phyloP scores from a whole-genome alignment of 2,113 vertebrate genomes.

The Amphiprion ocellaris region DNA sequence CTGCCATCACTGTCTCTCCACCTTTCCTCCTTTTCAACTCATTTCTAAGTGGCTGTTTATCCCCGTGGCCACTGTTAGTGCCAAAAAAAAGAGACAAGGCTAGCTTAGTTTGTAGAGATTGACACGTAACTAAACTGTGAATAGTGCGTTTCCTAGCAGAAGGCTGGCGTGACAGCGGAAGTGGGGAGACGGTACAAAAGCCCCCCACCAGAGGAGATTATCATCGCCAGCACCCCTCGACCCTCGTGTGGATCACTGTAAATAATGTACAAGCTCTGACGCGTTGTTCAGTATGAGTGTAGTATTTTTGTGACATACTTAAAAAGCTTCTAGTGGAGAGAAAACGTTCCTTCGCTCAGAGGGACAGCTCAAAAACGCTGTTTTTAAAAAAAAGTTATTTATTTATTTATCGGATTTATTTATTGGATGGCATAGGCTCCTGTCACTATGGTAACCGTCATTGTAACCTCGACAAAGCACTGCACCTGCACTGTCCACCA shows the following conservation, averaged over 20 bases:
- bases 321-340: constrained; percentile 78
- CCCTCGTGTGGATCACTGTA: constrained; percentile 78
- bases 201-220: constrained; percentile 44
- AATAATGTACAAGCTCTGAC: constrained; percentile 84
- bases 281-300: constrained; percentile 81
- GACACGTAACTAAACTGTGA: constrained; percentile 81
- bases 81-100: constrained; percentile 79
- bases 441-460: constrained; percentile 75
- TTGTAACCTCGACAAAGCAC: constrained; percentile 74
- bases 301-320: constrained; percentile 83
- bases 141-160: constrained; percentile 71
- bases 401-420: constrained; percentile 73
- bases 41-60: constrained; percentile 78
- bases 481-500: constrained; percentile 84
- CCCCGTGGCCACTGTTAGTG: constrained; percentile 79
- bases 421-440: constrained; percentile 74
- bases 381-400: constrained; percentile 62
- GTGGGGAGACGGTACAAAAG: constrained; percentile 46
- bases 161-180: constrained; percentile 61
- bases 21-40: constrained; percentile 36
- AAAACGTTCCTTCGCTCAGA: constrained; percentile 64
- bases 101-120: constrained; percentile 79
- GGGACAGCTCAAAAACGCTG: constrained; percentile 68
- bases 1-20: constrained; percentile 38
- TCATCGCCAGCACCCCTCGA: constrained; percentile 69